phyloP scores from a whole-genome alignment of 2,888 invertebrate species.

The Phasia obesa region DNA sequence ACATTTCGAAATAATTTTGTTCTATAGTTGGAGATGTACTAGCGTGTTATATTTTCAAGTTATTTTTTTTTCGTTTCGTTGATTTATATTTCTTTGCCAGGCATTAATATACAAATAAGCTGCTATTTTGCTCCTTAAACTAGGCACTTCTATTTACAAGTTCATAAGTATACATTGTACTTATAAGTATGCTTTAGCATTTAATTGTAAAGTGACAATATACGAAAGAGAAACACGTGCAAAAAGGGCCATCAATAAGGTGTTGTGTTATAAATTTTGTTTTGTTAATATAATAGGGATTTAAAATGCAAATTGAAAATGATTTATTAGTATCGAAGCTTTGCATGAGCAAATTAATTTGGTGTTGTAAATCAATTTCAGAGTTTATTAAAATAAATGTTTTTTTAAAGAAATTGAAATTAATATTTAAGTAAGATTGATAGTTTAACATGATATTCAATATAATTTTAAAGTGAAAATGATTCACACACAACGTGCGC shows the following conservation, averaged over 20 bases:
- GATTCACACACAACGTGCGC: too few species aligned
- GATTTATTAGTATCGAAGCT: conserved; percentile 14
- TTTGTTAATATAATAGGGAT: conserved; percentile 8
- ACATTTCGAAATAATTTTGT: conserved; percentile 20
- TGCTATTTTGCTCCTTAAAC: conserved; percentile 42
- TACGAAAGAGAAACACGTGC: conserved; percentile 13
- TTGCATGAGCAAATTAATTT: background rate
- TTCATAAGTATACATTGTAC: conserved; percentile 35
- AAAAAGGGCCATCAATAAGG: conserved; percentile 39
- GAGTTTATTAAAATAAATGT: conserved; percentile 9
- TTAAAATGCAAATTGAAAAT: conserved; percentile 9
- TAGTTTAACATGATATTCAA: too few species aligned
- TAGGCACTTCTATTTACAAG: conserved; percentile 34
- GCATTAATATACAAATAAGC: conserved; percentile 10
- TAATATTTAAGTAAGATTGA: background rate
- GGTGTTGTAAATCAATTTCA: background rate
- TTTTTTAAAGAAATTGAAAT: background rate
- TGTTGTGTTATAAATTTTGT: conserved; percentile 13
- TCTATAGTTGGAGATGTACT: conserved; percentile 6
- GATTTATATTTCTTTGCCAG: conserved; percentile 25
- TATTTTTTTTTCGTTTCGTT: conserved; percentile 10
- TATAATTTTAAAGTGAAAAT: too few species aligned
- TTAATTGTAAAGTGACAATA: conserved; percentile 29
- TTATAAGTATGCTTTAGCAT: conserved; percentile 55
- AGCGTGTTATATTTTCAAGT: conserved; percentile 37